These are phyloP conservation scores for Melanocharis versteri DNA, from an alignment of 2,113 vertebrate species.

Conservation along the genomic window DNA sequence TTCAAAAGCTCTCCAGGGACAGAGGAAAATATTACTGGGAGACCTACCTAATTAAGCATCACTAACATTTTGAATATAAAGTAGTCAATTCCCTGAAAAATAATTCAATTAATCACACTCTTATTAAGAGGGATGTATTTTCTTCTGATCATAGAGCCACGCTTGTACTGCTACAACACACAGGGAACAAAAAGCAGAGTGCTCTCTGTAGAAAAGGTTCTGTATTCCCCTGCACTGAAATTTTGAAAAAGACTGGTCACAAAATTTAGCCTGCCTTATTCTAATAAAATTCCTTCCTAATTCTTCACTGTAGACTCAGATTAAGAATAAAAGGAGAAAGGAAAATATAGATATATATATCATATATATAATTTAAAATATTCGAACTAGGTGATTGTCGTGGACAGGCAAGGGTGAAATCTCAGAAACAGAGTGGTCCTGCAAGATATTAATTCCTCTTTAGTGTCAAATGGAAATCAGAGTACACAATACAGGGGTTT, in stretches of 20 bases:
- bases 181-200: background rate
- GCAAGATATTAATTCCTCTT: background rate
- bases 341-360: background rate
- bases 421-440: background rate
- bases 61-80: constrained; percentile 10
- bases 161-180: background rate
- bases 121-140: background rate
- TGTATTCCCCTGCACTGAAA: background rate
- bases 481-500: background rate
- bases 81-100: constrained; percentile 35
- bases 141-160: background rate
- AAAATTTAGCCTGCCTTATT: background rate
- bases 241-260: background rate
- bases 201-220: background rate
- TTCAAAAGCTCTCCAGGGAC: background rate
- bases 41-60: constrained; percentile 32
- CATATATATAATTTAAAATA: background rate
- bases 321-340: background rate
- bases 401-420: background rate
- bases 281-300: background rate
- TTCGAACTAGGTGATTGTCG: background rate
- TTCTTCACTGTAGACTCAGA: background rate
- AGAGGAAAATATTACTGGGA: background rate
- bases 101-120: constrained; percentile 44
- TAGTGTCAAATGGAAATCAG: background rate